Evolutionary conservation across 2,113 vertebrate species (phyloP), one percentile per base, ranked within the genome.

Genomic region (Merops nubicus): DNA sequence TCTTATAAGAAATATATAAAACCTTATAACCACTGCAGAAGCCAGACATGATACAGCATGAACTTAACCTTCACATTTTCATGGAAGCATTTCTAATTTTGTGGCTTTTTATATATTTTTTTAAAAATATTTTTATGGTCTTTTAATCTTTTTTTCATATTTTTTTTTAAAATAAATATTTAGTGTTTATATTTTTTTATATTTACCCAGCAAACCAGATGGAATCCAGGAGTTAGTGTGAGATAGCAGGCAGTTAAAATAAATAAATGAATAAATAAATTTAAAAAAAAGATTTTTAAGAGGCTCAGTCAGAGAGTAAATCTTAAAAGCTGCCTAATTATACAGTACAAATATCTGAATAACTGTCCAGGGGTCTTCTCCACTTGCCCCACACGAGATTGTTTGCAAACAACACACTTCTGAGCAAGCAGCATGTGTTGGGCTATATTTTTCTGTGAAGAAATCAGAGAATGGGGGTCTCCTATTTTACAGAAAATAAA

Each of bases 41-140:
- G 60, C 5, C 75, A 96, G 60, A 60, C 25, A 40, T 9, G 45
- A 75, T 57, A 80, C 60, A 89, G 48, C 34, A 45, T 82, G 80
- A 93, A 88, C 21, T 33, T 47, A 64, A 14, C 29, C 57, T 57
- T 82, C 74, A 33, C 8, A 21, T 91, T 92, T 84, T 91, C 77
- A 82, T 50, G 76, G 82, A 91, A 68, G 48, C 56, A 73, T 87
- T 94, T 94, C 43, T 91, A 92, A 81, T 89, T 91, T 38, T 77
- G 76, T 92, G 85, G 92, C 83, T 47, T 47, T n/a, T n/a, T n/a
- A n/a, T n/a, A n/a, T n/a, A n/a, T n/a, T n/a, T n/a, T n/a, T n/a
- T n/a, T n/a, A n/a, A n/a, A n/a, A n/a, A n/a, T n/a, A n/a, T n/a
- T n/a, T n/a, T n/a, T n/a, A n/a, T n/a, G n/a, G n/a, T n/a, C n/a